Base-by-base conservation (phyloP, 1,140 invertebrate genomes). In the Nasonia longicornis region DNA sequence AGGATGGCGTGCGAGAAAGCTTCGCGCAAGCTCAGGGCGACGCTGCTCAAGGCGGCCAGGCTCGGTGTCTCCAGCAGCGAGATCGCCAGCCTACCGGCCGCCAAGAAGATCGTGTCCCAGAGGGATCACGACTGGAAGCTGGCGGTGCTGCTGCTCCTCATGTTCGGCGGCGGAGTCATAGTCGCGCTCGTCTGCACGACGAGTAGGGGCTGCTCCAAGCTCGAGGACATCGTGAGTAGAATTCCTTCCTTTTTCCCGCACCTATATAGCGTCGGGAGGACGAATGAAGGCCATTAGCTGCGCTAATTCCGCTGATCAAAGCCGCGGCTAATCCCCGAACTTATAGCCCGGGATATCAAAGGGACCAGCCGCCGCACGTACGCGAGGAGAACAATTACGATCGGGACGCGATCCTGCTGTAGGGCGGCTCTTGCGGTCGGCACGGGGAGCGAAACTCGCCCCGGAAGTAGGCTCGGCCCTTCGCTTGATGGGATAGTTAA, bases 1-100 rank as follows among this genome's bases (percentile, higher is more conserved):
- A 91, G 89, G 82, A 88, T 90, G 87, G 88, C 86, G 6, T 90
- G 89, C 85, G 90, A 90, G 80, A 91, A 90, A 79, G 90, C 89
- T 14, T 84, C 87, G 79, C 85, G 87, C 72, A 84, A 88, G 22
- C 85, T 91, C 14, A 87, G 86, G 83, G 87, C 88, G 78, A 88
- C 89, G 14, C 84, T 90, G 45, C 79, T 88, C 77, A 90, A 88
- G 83, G 90, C 90, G 35, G 88, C 89, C 66, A 85, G 89, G 20
- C 71, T 90, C 2, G 89, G 89, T 31, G 86, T 91, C 66, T 82
- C 86, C 3, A 86, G 87, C 35, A 73, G 81, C 42, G 90, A 91
- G 20, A 85, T 91, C 38, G 89, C 88, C 22, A 85, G 83, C 69
- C 79, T 91, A 58, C 85, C 89, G 1, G 86, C 87, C 14, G 87